Evolutionary conservation across 2,113 vertebrate genomes (phyloP).

Genomic region (Mirza zaza): DNA sequence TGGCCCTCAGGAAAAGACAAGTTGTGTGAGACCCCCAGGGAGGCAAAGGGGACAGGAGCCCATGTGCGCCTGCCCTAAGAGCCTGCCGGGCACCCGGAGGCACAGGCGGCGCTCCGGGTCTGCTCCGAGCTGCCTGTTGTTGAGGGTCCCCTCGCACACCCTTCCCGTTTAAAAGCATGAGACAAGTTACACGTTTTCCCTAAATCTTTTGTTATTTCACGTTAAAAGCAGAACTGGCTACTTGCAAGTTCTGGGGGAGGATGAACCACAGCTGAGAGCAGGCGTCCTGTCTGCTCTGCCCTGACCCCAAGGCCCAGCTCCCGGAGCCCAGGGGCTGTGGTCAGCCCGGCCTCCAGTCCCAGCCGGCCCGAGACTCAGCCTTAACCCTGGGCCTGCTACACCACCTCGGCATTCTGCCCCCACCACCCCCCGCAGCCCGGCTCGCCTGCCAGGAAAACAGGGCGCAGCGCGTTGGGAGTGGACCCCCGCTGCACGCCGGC

Average conservation of each 20-base stretch:
- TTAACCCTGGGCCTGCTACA: neutral
- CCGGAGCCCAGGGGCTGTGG: fast-evolving
- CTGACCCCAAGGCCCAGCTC: neutral
- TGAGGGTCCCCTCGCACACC: neutral
- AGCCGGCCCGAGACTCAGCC: neutral
- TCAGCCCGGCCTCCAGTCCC: neutral
- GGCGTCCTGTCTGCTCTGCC: neutral
- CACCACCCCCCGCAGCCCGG: neutral
- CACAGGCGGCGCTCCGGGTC: fast-evolving
- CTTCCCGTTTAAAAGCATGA: neutral
- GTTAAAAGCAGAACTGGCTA: neutral
- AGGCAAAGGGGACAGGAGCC: fast-evolving
- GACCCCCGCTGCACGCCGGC: fast-evolving
- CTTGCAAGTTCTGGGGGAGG: neutral
- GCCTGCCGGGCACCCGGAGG: no score
- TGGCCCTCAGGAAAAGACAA: neutral
- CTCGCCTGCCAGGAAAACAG: neutral
- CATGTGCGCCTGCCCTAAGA: fast-evolving
- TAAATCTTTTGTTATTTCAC: neutral
- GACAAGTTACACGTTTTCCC: neutral
- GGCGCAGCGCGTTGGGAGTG: fast-evolving
- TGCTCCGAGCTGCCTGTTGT: fast-evolving
- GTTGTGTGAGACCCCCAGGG: neutral
- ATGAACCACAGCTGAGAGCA: neutral
- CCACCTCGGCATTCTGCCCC: neutral